A percentile compares a stretch with the other conserved stretches of the same genome.
phyloP scores from a whole-genome alignment of 2,888 invertebrate species.

The Neoscelio sp. region DNA sequence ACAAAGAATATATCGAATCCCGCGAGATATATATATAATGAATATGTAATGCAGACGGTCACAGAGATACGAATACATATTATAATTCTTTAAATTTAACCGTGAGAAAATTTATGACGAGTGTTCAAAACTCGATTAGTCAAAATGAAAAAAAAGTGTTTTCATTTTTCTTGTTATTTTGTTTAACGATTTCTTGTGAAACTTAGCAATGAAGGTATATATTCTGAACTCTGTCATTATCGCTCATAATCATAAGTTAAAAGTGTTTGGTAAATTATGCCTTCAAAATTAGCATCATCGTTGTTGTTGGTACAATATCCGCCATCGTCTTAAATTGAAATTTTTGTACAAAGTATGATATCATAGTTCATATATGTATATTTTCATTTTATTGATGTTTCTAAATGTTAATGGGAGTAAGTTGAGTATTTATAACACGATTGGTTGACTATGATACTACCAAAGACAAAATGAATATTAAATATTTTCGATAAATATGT shows the following conservation, averaged over 20 bases:
- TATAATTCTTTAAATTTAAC: conserved; percentile 51
- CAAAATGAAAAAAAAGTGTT: not conserved
- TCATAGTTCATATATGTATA: no score
- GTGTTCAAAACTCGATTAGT: conserved; percentile 63
- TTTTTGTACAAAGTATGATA: no score
- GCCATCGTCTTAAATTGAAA: no score
- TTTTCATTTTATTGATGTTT: no score
- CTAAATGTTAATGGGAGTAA: no score
- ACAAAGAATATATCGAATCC: conserved; percentile 66
- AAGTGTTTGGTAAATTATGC: conserved; percentile 28
- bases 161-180: no score
- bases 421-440: no score
- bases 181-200: no score
- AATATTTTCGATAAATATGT: no score
- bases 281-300: conserved; percentile 43
- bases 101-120: conserved; percentile 65
- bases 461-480: no score
- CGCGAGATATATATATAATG: conserved; percentile 55
- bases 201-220: conserved; percentile 20
- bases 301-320: conserved; percentile 61
- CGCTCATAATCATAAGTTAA: conserved; percentile 34
- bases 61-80: conserved; percentile 62
- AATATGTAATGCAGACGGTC: conserved; percentile 50
- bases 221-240: conserved; percentile 53
- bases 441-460: no score